Percentiles rank a stretch among this genome's conserved stretches.
Evolutionary conservation across 1,140 invertebrate genomes (phyloP).

Genomic region (Anoplophora glabripennis): DNA sequence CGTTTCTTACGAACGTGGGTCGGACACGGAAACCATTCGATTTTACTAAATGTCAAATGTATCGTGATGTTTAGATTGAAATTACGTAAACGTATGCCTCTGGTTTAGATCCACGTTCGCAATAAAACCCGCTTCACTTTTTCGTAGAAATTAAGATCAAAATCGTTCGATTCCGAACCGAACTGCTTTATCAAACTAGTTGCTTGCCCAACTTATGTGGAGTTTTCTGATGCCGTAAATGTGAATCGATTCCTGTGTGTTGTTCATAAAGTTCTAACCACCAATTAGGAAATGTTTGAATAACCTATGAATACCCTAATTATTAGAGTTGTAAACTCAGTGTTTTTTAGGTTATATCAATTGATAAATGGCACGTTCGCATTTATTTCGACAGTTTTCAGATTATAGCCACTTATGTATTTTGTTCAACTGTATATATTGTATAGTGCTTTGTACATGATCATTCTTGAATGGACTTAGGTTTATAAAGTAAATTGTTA

Average conservation of each 20-base stretch:
- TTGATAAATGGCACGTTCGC: background rate
- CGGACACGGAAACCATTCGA: too few relatives aligned
- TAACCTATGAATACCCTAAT: background rate
- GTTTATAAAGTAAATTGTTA: slow-evolving; percentile 40
- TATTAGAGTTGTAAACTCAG: background rate
- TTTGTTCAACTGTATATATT: slow-evolving; percentile 38
- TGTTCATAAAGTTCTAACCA: background rate
- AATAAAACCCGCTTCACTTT: too few relatives aligned
- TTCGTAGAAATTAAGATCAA: too few relatives aligned
- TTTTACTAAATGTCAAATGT: too few relatives aligned
- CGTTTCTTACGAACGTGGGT: too few relatives aligned
- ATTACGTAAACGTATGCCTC: too few relatives aligned
- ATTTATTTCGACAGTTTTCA: background rate
- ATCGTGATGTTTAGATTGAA: too few relatives aligned
- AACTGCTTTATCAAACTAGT: too few relatives aligned
- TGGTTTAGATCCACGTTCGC: too few relatives aligned
- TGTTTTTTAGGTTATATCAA: background rate
- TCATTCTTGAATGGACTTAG: slow-evolving; percentile 37
- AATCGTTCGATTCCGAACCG: too few relatives aligned
- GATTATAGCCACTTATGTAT: background rate
- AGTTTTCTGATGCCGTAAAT: too few relatives aligned
- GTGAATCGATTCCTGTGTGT: background rate
- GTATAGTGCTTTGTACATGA: slow-evolving; percentile 45
- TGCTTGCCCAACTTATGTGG: too few relatives aligned
- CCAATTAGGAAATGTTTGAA: background rate